phyloP scores from a whole-genome alignment of 2,888 invertebrate species.

The Invenusta paracnida region DNA sequence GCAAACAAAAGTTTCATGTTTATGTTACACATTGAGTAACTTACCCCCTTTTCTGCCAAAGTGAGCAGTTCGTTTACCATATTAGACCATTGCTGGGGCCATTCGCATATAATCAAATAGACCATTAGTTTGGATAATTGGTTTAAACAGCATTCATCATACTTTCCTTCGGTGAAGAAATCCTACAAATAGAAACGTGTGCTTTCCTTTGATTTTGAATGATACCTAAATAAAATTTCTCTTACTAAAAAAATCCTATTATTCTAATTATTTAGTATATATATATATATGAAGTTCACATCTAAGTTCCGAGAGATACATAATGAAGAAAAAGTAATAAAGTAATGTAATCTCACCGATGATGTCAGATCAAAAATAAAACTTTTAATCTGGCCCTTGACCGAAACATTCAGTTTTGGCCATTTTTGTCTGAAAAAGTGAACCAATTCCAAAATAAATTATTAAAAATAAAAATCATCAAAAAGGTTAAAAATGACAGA shows the following conservation, averaged over 20 bases:
- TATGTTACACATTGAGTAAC: constrained; percentile 41
- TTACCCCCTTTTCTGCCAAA: constrained; percentile 69
- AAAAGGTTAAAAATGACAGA: not conserved
- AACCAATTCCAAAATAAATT: not conserved
- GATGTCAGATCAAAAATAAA: not conserved
- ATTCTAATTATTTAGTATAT: too few species aligned
- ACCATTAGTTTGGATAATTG: constrained; percentile 68
- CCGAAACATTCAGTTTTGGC: not conserved
- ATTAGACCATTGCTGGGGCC: constrained; percentile 93
- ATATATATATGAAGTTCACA: not conserved
- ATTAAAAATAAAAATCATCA: not conserved
- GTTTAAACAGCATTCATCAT: not conserved
- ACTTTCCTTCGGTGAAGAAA: not conserved
- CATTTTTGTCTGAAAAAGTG: not conserved
- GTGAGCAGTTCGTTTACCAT: constrained; percentile 73
- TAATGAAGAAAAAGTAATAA: too few species aligned
- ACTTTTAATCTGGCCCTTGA: not conserved
- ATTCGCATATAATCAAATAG: constrained; percentile 90
- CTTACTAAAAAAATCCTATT: too few species aligned
- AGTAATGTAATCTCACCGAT: not conserved
- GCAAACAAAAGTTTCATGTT: not conserved
- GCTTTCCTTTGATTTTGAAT: too few species aligned
- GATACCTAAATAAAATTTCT: too few species aligned
- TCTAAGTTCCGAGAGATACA: not conserved
- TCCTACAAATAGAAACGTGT: not conserved